phyloP scores from a whole-genome alignment of 2,113 vertebrate species.

The Brachypodius melanocephalos region DNA sequence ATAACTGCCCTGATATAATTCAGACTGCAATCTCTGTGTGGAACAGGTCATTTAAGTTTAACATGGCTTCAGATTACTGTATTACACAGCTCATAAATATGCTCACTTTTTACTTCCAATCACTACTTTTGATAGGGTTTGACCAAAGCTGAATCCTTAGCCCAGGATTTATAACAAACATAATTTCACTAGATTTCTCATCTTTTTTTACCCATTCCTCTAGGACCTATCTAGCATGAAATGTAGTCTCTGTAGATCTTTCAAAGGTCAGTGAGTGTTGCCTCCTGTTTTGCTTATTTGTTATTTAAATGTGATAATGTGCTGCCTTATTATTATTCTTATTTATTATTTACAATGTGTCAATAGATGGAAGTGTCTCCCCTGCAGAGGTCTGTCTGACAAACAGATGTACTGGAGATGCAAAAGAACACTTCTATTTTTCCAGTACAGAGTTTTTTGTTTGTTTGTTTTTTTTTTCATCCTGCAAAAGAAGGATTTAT shows the following conservation, averaged over 20 bases:
- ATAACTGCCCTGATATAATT: conserved; percentile 4
- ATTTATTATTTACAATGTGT: not conserved
- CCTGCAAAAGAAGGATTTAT: not conserved
- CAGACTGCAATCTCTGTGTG: not conserved
- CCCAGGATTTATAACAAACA: not conserved
- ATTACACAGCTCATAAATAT: conserved; percentile 17
- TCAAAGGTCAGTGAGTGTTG: not conserved
- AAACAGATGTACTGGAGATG: not conserved
- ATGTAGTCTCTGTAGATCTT: not conserved
- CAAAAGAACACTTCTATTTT: not conserved
- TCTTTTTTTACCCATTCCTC: not conserved
- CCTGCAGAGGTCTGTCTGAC: not conserved
- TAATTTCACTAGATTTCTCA: not conserved
- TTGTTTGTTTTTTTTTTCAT: not conserved
- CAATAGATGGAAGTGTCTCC: not conserved
- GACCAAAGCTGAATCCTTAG: not conserved
- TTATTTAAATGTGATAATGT: not conserved
- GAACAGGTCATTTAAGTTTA: conserved; percentile 21
- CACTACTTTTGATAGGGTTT: not conserved
- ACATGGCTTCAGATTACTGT: conserved; percentile 12
- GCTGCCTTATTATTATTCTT: not conserved
- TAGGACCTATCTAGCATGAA: not conserved
- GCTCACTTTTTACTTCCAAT: conserved; percentile 4
- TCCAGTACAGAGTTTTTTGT: not conserved
- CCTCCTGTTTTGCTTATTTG: not conserved